These are phyloP conservation scores for Tenthredo scrophulariae DNA, from an alignment of 2,888 invertebrate genomes.

Conservation along the genomic window DNA sequence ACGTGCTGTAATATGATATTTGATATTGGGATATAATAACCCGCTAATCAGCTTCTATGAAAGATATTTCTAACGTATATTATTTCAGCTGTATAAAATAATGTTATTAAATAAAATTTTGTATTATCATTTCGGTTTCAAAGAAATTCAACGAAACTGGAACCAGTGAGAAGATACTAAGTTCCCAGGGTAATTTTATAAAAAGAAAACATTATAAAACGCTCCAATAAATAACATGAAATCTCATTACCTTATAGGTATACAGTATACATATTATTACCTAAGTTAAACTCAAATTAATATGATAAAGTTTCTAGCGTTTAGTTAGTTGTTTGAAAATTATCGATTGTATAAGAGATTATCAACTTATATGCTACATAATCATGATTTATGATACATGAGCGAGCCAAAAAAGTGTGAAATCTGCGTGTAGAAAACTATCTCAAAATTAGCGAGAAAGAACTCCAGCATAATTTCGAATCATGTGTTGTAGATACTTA, in stretches of 20 bases:
- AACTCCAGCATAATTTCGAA: background rate
- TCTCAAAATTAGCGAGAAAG: background rate
- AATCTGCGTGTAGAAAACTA: background rate
- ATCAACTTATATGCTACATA: background rate
- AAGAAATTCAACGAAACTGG: constrained; percentile 43
- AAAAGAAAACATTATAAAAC: constrained; percentile 6
- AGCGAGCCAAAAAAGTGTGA: background rate
- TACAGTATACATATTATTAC: constrained; percentile 1
- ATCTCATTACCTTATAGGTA: constrained; percentile 14
- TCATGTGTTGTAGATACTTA: background rate
- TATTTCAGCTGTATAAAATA: constrained; percentile 3
- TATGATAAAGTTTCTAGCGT: background rate
- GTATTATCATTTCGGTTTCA: constrained; percentile 11
- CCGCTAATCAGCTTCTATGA: constrained; percentile 19
- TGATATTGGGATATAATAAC: constrained; percentile 40
- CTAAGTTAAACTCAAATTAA: background rate
- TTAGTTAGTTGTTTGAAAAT: background rate
- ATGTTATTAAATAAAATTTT: background rate
- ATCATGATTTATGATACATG: background rate
- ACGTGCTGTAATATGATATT: constrained; percentile 55
- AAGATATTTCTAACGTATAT: constrained; percentile 22
- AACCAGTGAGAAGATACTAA: background rate
- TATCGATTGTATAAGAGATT: background rate
- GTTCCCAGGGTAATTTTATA: constrained; percentile 26
- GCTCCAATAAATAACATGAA: background rate